A percentile compares a stretch with the other conserved stretches of the same genome.
Evolutionary conservation across 2,888 invertebrate species (phyloP).

Genomic region (Protonemura montana): DNA sequence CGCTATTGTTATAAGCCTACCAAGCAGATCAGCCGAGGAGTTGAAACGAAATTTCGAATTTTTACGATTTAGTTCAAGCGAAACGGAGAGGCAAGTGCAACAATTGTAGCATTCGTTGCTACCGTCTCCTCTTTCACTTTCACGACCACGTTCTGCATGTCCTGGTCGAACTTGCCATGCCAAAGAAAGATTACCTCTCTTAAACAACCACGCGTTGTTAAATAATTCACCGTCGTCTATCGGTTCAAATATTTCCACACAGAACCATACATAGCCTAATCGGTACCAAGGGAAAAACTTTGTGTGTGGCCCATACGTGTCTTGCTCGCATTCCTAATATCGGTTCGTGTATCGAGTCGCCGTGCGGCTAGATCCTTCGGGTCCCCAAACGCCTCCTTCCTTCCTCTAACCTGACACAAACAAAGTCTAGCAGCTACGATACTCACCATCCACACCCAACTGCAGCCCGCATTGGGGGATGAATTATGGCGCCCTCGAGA

Average conservation of each 20-base stretch:
- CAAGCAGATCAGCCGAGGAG: too few relatives aligned
- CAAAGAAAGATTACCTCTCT: background rate
- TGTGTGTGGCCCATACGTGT: background rate
- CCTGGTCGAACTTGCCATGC: too few relatives aligned
- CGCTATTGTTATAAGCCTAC: too few relatives aligned
- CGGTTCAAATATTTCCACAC: background rate
- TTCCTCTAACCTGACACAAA: background rate
- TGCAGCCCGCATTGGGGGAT: background rate
- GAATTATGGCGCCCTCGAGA: conserved; percentile 39
- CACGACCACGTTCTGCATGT: too few relatives aligned
- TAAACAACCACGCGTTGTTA: background rate
- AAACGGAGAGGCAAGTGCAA: too few relatives aligned
- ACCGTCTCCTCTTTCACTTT: too few relatives aligned
- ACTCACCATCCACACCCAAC: conserved; percentile 18
- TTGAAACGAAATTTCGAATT: too few relatives aligned
- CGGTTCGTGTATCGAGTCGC: background rate
- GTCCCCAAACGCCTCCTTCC: background rate
- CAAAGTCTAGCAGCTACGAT: background rate
- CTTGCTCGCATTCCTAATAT: background rate
- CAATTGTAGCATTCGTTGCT: too few relatives aligned
- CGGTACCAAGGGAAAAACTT: background rate
- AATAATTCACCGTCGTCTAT: background rate
- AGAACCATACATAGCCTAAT: background rate
- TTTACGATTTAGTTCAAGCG: too few relatives aligned
- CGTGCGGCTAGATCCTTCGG: background rate